Percentiles rank a stretch among this genome's conserved stretches.
phyloP scores from a whole-genome alignment of 2,888 invertebrate species.

The Sussaba pulchella region DNA sequence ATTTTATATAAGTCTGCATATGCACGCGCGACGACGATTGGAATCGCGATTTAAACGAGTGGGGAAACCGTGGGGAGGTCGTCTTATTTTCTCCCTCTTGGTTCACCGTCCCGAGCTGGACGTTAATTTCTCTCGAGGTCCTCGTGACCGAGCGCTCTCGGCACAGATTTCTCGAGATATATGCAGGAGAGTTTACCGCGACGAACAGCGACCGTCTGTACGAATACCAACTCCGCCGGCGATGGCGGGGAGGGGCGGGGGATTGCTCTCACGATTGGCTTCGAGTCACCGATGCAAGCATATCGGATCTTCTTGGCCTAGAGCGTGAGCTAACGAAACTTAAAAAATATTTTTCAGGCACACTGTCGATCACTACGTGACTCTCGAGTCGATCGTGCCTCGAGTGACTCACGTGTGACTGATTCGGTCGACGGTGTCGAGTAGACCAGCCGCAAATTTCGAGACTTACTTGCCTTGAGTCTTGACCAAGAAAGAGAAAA shows the following conservation, averaged over 20 bases:
- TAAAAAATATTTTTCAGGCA: conserved; percentile 21
- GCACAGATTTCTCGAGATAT: conserved; percentile 64
- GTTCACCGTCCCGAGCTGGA: conserved; percentile 46
- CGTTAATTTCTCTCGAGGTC: conserved; percentile 61
- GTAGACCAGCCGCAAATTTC: conserved; percentile 25
- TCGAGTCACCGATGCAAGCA: conserved; percentile 52
- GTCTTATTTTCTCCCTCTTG: conserved; percentile 55
- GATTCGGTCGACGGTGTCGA: conserved; percentile 72
- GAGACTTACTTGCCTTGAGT: neutral
- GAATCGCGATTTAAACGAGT: conserved; percentile 45
- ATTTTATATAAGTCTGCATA: conserved; percentile 19
- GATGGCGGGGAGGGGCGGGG: neutral
- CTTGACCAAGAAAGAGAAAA: neutral
- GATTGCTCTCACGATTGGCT: conserved; percentile 41
- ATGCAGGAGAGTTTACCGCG: conserved; percentile 20
- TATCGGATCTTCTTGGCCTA: conserved; percentile 53
- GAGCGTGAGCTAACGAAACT: conserved; percentile 12
- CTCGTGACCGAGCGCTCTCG: conserved; percentile 65
- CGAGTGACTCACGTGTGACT: conserved; percentile 77
- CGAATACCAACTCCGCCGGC: neutral
- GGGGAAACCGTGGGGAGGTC: conserved; percentile 52
- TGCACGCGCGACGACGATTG: conserved; percentile 21
- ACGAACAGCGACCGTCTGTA: conserved; percentile 19
- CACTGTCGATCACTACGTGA: conserved; percentile 46
- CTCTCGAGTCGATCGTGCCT: conserved; percentile 61